Conservation (phyloP, 2,113 vertebrate species). For the Chaetops frenatus region DNA sequence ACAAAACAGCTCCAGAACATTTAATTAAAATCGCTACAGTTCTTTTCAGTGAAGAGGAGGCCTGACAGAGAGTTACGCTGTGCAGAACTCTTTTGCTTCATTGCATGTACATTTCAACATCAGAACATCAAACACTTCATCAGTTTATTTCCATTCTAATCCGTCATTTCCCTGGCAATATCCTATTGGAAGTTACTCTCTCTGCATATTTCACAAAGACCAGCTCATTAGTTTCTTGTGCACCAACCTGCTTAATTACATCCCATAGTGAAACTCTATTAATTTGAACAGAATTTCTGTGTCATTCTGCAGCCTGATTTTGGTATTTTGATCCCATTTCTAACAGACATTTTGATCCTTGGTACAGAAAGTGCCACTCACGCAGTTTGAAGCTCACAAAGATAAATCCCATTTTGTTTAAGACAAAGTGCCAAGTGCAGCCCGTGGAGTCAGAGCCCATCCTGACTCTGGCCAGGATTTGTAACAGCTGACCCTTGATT, state of each 20-base stretch:
- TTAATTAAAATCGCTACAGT: background rate
- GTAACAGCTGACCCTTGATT: background rate
- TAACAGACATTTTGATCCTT: background rate
- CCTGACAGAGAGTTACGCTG: background rate
- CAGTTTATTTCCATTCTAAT: background rate
- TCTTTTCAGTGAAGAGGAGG: background rate
- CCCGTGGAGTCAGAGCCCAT: background rate
- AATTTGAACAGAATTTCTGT: background rate
- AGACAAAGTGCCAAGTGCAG: background rate
- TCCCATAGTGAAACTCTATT: background rate
- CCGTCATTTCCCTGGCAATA: background rate
- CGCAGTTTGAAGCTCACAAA: background rate
- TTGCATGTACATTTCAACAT: background rate
- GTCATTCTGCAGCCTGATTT: background rate
- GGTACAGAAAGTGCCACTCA: background rate
- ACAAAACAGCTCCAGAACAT: background rate
- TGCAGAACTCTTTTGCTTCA: background rate
- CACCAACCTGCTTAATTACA: background rate
- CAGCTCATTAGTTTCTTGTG: background rate
- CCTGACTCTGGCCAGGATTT: background rate
- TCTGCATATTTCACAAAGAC: background rate
- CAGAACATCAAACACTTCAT: background rate
- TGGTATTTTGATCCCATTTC: background rate
- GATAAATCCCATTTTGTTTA: background rate
- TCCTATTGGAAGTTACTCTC: background rate